Percentiles rank a stretch among this genome's conserved stretches.
Conservation (phyloP, 2,888 invertebrate genomes). For the Ormyrus nitidulus region DNA sequence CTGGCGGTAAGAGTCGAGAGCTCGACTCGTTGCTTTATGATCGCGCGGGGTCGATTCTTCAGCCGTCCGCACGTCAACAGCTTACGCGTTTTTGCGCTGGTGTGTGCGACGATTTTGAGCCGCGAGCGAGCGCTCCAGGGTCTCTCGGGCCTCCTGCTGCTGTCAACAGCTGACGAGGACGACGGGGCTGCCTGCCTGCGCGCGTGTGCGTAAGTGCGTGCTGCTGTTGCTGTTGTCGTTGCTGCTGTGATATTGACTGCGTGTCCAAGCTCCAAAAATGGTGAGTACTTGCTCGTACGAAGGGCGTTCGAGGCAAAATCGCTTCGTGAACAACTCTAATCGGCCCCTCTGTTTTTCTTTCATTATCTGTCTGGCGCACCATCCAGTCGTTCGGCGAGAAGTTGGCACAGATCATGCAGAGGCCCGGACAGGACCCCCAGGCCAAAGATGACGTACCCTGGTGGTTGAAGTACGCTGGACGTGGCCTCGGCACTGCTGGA, state of each 20-base stretch:
- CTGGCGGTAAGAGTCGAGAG: not conserved
- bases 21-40: not conserved
- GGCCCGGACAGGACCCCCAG: conserved; percentile 86
- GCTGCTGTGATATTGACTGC: not conserved
- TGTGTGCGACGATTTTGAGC: not conserved
- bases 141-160: conserved; percentile 35
- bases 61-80: conserved; percentile 60
- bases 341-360: not conserved
- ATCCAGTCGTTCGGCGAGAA: conserved; percentile 87
- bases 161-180: conserved; percentile 62
- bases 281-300: conserved; percentile 8
- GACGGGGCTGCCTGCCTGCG: not conserved
- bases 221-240: not conserved
- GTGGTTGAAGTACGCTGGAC: conserved; percentile 92
- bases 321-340: too few relatives aligned
- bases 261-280: conserved; percentile 25
- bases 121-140: not conserved
- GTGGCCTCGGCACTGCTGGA: conserved; percentile 89
- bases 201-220: not conserved
- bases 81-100: conserved; percentile 32
- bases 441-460: conserved; percentile 90
- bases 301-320: not conserved
- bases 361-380: conserved; percentile 31
- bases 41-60: conserved; percentile 63
- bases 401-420: conserved; percentile 86